phyloP scores from a whole-genome alignment of 2,888 invertebrate genomes.

The Aquatica leii region DNA sequence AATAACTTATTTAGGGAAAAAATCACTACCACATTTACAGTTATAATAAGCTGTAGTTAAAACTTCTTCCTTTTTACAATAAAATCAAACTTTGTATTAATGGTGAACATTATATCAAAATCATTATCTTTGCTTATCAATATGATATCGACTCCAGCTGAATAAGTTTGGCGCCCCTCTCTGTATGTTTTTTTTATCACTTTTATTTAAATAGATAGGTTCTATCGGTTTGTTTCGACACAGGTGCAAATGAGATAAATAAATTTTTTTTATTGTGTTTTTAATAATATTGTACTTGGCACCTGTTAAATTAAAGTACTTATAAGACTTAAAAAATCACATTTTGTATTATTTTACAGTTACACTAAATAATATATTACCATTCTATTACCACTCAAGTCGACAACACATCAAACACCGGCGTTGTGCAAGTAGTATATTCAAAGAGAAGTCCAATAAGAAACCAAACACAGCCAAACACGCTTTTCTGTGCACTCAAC shows the following conservation, averaged over 20 bases:
- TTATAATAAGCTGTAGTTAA: slow-evolving; percentile 1
- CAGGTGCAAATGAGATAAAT: slow-evolving; percentile 37
- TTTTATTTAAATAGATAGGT: slow-evolving; percentile 25
- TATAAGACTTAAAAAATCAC: too few species aligned
- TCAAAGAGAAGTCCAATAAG: too few species aligned
- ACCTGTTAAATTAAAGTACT: too few species aligned
- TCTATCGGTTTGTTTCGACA: slow-evolving; percentile 28
- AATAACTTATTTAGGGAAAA: slow-evolving; percentile 48
- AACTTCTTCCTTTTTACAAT: slow-evolving; percentile 9
- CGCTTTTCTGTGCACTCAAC: too few species aligned
- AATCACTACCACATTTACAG: slow-evolving; percentile 7
- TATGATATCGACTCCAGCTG: slow-evolving; percentile 35
- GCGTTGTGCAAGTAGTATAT: too few species aligned
- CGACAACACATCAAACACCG: too few species aligned
- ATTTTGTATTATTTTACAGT: too few species aligned
- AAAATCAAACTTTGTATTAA: slow-evolving; percentile 17
- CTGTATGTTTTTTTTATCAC: slow-evolving; percentile 19
- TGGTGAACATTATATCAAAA: slow-evolving; percentile 20
- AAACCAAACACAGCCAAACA: too few species aligned
- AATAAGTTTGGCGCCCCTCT: slow-evolving; percentile 31
- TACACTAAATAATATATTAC: too few species aligned
- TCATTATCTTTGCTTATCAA: slow-evolving; percentile 29
- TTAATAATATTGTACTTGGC: too few species aligned
- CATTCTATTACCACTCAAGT: too few species aligned
- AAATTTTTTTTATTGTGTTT: too few species aligned